phyloP scores from a whole-genome alignment of 2,797 vertebrate species.

The Philypnodon macrostomus region DNA sequence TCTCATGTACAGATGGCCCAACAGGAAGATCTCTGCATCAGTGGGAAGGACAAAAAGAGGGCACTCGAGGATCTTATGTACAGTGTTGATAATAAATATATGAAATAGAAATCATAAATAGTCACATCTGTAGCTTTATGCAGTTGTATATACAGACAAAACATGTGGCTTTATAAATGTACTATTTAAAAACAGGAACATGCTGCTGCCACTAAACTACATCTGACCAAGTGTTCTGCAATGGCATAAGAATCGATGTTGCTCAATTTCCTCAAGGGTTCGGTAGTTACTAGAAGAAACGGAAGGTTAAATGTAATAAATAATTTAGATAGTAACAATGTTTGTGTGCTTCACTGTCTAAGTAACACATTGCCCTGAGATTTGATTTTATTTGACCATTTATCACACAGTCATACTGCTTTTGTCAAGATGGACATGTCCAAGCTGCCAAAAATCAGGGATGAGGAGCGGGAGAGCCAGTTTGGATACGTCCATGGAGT shows the following conservation, averaged over 20 bases:
- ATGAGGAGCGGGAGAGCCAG: slow-evolving; percentile 86
- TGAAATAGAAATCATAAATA: too few relatives aligned
- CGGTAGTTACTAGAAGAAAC: background rate
- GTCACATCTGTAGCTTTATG: slow-evolving; percentile 6
- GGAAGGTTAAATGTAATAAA: background rate
- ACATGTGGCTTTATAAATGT: too few relatives aligned
- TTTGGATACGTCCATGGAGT: slow-evolving; percentile 92
- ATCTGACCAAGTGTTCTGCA: too few relatives aligned
- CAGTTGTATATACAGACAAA: background rate
- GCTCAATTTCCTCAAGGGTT: background rate
- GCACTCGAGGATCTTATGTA: slow-evolving; percentile 29
- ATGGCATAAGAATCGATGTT: background rate
- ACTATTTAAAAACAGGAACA: background rate
- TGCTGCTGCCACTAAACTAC: too few relatives aligned
- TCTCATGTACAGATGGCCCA: slow-evolving; percentile 42
- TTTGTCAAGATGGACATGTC: slow-evolving; percentile 84
- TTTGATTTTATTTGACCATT: background rate
- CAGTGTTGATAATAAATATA: background rate
- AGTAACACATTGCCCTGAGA: background rate
- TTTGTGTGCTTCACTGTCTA: too few relatives aligned
- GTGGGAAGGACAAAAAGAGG: slow-evolving; percentile 65
- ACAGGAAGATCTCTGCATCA: slow-evolving; percentile 58
- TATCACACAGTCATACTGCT: background rate
- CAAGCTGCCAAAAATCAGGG: slow-evolving; percentile 86
- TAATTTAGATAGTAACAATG: too few relatives aligned